Conservation (phyloP, 2,888 invertebrate genomes). For the Pollenia angustigena region DNA sequence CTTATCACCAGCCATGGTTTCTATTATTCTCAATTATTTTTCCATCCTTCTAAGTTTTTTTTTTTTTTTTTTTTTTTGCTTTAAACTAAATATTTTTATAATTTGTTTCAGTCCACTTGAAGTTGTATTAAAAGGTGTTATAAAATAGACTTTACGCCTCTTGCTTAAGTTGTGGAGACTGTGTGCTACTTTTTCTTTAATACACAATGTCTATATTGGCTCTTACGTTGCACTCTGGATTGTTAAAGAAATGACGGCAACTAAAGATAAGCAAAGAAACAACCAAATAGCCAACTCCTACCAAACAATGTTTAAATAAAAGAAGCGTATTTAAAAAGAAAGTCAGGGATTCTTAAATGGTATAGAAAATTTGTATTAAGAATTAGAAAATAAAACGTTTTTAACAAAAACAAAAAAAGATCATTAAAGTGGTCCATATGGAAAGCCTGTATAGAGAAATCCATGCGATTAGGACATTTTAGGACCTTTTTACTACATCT, state of each 20-base stretch:
- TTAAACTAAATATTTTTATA: no score
- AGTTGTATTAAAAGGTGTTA: background rate
- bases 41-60: no score
- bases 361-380: background rate
- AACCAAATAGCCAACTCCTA: constrained; percentile 14
- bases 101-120: no score
- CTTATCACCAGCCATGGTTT: no score
- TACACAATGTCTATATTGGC: constrained; percentile 41
- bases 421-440: no score
- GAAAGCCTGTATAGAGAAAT: no score
- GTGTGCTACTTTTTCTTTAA: background rate
- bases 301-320: background rate
- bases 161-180: background rate
- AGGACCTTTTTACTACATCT: no score
- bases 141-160: constrained; percentile 17
- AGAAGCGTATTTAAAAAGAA: background rate
- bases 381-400: no score
- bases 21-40: no score
- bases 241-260: constrained; percentile 40
- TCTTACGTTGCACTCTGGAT: constrained; percentile 47
- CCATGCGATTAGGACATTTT: no score
- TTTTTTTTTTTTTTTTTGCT: no score
- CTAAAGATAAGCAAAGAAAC: constrained; percentile 9
- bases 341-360: constrained; percentile 12
- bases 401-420: no score